These are phyloP conservation scores for Uropsilus gracilis DNA, from an alignment of 2,113 vertebrate genomes.

Conservation along the genomic window DNA sequence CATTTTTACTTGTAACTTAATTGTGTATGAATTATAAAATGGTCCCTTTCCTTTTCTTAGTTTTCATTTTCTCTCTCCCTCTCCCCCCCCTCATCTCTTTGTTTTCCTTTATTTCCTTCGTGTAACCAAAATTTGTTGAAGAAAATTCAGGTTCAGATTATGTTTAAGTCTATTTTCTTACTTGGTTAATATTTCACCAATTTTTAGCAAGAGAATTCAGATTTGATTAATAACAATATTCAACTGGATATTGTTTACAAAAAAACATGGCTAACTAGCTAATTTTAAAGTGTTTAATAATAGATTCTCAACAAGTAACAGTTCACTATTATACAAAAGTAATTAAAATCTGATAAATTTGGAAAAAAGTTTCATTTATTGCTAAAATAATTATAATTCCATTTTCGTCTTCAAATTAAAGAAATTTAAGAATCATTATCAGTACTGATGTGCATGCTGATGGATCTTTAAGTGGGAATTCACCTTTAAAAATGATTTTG, in stretches of 20 bases:
- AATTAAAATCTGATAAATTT: not conserved
- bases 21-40: not conserved
- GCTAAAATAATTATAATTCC: not conserved
- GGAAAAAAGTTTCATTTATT: not conserved
- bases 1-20: not conserved
- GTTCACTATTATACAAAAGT: not conserved
- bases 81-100: not conserved
- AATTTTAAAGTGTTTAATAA: not conserved
- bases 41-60: not conserved
- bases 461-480: not conserved
- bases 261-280: not conserved
- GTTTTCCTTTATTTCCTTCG: not conserved
- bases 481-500: not conserved
- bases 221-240: slow-evolving; percentile 7
- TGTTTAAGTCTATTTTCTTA: not conserved
- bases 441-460: not conserved
- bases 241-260: not conserved
- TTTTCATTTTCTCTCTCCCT: not conserved
- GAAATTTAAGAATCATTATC: not conserved
- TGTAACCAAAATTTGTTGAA: not conserved
- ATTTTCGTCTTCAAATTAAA: not conserved
- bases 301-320: not conserved
- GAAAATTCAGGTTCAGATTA: not conserved
- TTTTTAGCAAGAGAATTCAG: not conserved
- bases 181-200: not conserved